Evolutionary conservation across 30 jellyfish, hydroid and myxozoan species (phyloP), one percentile per base, ranked within the genome.

Genomic region (Aurelia sp.): DNA sequence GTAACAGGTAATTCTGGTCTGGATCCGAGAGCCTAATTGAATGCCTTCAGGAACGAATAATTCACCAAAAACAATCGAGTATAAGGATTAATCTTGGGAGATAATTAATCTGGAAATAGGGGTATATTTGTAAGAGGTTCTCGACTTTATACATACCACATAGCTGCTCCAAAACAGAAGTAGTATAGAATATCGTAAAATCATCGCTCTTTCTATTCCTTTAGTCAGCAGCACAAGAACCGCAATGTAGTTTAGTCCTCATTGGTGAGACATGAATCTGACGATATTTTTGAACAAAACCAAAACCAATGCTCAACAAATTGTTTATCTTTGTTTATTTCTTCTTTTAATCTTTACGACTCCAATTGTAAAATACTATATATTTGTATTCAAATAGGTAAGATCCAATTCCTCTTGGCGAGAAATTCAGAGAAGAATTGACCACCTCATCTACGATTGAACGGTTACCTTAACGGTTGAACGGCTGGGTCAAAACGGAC

Each of bases 401-500:
- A 57, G 76, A 84, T 72, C 80, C 88, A 72, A 63, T 63, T 87
- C 44, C 72, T 64, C 93, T 76, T 62, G 83, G 88, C 81, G 85
- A 72, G 62, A 72, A 61, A 61, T 66, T 73, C 76, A 72, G 80
- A 66, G 72, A 84, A 63, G 85, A 60, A 60, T 61, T 51, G 76
- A 84, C 88, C 87, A 84, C 93, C 93, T 84, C 93, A 84, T 73
- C 79, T 67, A 84, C 93, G 93, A 84, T 18, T 72, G 86, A 84
- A 79, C 88, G 86, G 60, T 84, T 84, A 62, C 76, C 93, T 84
- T 72, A 67, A 72, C 88, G 93, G 81, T 84, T 77, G 85, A 73
- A 63, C 51, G 82, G 62, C 64, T 72, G 93, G 93, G 93, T 84
- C 93, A 84, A 20, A 24, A 63, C 55, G 67, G 65, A 76, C 93